Percentiles rank a stretch among this genome's conserved stretches.
Conservation (phyloP, 2,888 invertebrate species). For the Sepioteuthis lessoniana region DNA sequence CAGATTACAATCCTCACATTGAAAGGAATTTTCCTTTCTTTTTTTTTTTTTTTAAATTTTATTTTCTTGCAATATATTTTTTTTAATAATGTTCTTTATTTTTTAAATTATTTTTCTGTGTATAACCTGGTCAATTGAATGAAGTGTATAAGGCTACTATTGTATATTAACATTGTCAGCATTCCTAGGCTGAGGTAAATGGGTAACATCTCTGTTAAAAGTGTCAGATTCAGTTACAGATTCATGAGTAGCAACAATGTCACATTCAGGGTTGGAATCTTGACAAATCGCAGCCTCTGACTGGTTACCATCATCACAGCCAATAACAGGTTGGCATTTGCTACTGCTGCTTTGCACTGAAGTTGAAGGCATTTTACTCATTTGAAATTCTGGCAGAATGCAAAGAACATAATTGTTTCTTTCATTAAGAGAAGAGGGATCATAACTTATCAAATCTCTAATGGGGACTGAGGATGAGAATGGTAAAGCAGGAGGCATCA, state of each 20-base stretch:
- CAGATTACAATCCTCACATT: slow-evolving; percentile 10
- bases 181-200: background rate
- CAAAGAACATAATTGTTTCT: slow-evolving; percentile 23
- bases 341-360: background rate
- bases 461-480: background rate
- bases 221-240: too few relatives aligned
- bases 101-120: background rate
- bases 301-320: background rate
- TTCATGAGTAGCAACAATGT: background rate
- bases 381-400: background rate
- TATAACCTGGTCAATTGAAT: background rate
- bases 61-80: background rate
- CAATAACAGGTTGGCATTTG: background rate
- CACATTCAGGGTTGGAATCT: background rate
- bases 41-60: background rate
- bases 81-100: background rate
- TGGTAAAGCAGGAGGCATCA: too few relatives aligned
- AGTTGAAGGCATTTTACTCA: background rate
- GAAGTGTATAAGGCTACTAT: background rate
- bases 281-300: background rate
- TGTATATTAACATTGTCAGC: background rate
- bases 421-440: background rate
- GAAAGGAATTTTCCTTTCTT: background rate
- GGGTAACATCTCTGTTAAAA: background rate
- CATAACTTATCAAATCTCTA: background rate